phyloP scores from a whole-genome alignment of 2,797 vertebrate genomes.

The Anas bahamensis region DNA sequence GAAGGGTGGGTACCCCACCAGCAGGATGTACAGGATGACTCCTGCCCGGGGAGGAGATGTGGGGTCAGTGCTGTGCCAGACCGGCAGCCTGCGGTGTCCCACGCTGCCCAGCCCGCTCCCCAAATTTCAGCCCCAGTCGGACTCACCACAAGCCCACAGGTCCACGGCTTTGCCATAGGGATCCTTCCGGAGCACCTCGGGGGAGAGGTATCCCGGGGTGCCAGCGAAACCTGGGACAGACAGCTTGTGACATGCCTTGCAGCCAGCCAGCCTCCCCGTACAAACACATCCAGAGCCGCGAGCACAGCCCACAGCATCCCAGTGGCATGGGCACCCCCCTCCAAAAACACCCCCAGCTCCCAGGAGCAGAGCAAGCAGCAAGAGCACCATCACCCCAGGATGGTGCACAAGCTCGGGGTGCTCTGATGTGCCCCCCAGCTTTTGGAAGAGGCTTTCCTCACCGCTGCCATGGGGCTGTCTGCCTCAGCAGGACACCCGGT shows the following conservation, averaged over 20 bases:
- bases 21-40: conserved; percentile 95
- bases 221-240: conserved; percentile 91
- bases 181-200: conserved; percentile 96
- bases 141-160: conserved; percentile 97
- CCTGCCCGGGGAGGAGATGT: conserved; percentile 74
- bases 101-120: accelerated
- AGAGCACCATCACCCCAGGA: neutral
- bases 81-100: neutral
- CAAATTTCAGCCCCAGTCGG: accelerated
- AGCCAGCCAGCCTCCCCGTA: neutral
- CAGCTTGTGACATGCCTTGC: neutral
- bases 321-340: neutral
- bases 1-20: conserved; percentile 96
- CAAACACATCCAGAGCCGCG: neutral
- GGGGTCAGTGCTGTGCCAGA: neutral
- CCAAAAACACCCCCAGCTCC: neutral
- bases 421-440: neutral
- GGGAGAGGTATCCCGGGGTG: conserved; percentile 95
- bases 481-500: neutral
- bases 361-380: neutral
- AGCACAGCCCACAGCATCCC: neutral
- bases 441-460: neutral
- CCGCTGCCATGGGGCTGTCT: neutral
- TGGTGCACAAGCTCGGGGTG: neutral
- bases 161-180: conserved; percentile 96